phyloP scores from a whole-genome alignment of 2,888 invertebrate genomes.

The Arrhopalites spinosus region DNA sequence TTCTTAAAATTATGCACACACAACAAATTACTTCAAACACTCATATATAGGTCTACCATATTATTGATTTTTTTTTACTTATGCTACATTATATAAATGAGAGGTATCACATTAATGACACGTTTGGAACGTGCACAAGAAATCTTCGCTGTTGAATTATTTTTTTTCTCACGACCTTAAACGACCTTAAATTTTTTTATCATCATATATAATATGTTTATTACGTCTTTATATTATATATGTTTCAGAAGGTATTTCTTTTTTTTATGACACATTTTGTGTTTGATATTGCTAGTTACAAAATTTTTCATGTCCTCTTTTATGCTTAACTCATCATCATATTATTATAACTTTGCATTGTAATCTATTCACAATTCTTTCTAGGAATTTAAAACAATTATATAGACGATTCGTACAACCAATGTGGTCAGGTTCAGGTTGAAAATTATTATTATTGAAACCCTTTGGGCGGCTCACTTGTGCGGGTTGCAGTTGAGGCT shows the following conservation, averaged over 20 bases:
- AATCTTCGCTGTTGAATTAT: conserved; percentile 22
- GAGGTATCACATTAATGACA: conserved; percentile 33
- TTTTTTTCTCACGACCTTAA: conserved; percentile 4
- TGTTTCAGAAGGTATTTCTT: not conserved
- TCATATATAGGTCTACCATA: too few relatives aligned
- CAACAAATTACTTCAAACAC: not conserved
- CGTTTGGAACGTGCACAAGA: conserved; percentile 8
- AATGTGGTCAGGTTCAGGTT: not conserved
- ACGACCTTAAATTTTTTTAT: not conserved
- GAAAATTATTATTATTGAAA: not conserved
- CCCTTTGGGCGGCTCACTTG: conserved; percentile 5
- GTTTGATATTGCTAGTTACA: not conserved
- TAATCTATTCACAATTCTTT: not conserved
- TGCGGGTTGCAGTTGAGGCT: conserved; percentile 22
- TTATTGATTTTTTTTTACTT: too few relatives aligned
- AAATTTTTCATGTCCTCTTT: not conserved
- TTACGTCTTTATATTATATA: not conserved
- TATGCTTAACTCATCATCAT: too few relatives aligned
- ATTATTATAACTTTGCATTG: not conserved
- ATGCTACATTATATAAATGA: not conserved
- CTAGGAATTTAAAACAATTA: not conserved
- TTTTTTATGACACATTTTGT: not conserved
- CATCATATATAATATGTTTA: not conserved
- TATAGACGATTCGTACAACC: not conserved
- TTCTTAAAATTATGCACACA: not conserved